Evolutionary conservation across 2,113 vertebrate genomes (phyloP).

Genomic region (Pontoporia blainvillei): DNA sequence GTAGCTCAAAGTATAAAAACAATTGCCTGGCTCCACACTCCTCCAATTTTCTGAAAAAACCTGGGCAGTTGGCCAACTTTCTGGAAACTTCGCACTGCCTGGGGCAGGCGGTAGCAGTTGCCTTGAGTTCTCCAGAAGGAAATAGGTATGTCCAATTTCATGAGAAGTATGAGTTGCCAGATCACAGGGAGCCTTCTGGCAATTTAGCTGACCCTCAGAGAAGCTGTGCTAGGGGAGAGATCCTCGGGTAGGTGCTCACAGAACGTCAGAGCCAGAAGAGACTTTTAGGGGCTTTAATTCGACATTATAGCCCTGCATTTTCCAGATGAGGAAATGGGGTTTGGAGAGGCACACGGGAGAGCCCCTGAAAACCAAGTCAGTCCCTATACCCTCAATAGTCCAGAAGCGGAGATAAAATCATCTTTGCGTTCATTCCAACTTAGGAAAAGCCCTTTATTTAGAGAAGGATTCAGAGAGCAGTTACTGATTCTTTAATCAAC

Average conservation of each 20-base stretch:
- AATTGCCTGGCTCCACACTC: conserved; percentile 64
- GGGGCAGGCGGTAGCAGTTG: neutral
- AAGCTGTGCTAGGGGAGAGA: neutral
- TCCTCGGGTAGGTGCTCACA: neutral
- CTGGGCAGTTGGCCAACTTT: conserved; percentile 58
- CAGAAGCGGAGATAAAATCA: neutral
- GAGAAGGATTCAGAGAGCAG: neutral
- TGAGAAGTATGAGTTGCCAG: neutral
- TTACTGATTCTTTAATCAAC: neutral
- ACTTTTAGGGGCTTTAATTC: neutral
- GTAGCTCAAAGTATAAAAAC: conserved; percentile 71
- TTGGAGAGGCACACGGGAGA: neutral
- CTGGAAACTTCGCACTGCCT: conserved; percentile 47
- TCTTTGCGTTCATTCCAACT: neutral
- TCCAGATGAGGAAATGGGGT: neutral
- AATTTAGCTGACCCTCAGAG: neutral
- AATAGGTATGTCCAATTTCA: neutral
- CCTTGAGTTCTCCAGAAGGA: conserved; percentile 48
- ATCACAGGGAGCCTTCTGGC: neutral
- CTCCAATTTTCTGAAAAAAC: conserved; percentile 64
- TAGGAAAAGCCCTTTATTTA: neutral
- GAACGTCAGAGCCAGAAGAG: neutral
- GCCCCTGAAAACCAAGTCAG: neutral
- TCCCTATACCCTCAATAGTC: neutral
- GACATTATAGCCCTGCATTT: accelerated